Evolutionary conservation across 2,113 vertebrate genomes (phyloP).

Genomic region (Pollachius pollachius): DNA sequence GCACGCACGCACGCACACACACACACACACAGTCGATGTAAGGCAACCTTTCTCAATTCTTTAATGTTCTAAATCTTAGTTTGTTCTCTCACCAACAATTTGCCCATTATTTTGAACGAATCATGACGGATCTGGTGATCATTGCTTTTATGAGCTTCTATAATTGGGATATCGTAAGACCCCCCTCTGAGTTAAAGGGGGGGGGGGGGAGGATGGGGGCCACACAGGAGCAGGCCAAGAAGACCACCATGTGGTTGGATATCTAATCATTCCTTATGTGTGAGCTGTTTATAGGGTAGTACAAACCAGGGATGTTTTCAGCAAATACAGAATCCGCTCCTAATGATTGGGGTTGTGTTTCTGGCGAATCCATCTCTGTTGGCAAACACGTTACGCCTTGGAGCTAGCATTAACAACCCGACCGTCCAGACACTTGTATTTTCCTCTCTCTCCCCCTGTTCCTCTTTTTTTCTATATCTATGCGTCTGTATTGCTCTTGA

Average conservation of each 20-base stretch:
- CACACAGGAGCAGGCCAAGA: not conserved
- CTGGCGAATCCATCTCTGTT: constrained; percentile 25
- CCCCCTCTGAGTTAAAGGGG: not conserved
- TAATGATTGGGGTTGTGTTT: constrained; percentile 45
- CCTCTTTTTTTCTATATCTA: constrained; percentile 6
- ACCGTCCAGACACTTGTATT: constrained; percentile 29
- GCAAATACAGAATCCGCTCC: constrained; percentile 24
- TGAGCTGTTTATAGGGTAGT: constrained; percentile 46
- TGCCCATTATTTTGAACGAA: no score
- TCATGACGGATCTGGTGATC: not conserved
- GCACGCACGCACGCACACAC: no score
- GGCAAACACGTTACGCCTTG: constrained; percentile 38
- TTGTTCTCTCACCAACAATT: no score
- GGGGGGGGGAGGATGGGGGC: not conserved
- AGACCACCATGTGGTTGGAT: no score
- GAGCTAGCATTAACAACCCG: constrained; percentile 48
- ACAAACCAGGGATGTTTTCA: constrained; percentile 42
- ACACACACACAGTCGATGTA: no score
- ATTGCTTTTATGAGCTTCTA: not conserved
- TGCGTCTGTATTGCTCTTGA: not conserved
- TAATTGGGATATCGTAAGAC: not conserved
- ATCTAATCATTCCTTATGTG: not conserved
- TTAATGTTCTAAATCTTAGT: no score
- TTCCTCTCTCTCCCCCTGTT: constrained; percentile 15
- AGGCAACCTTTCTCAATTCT: no score